Base-by-base conservation (phyloP, 2,888 invertebrate genomes). In the Xanthorhoe spadicearia region DNA sequence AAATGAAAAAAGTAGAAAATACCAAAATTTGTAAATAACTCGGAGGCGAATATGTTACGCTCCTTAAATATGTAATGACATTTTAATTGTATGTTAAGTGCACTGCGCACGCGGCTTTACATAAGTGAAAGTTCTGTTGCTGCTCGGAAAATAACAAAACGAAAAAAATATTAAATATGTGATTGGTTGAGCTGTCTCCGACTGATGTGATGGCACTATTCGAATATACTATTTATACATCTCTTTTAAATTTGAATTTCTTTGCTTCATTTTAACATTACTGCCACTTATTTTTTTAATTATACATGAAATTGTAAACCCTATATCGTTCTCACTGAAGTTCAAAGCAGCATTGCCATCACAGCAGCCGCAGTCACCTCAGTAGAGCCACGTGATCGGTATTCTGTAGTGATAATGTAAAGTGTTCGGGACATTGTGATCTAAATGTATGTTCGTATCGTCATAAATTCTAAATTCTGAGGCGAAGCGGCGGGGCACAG, bases 11-110 rank as follows among this genome's bases (percentile, higher is more conserved):
- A 18, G 18, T 67, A 67, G 66, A 67, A 69, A 69, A 71, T 52
- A 48, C 55, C 60, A 59, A 65, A 70, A 71, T 64, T 43, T 73
- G 72, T 73, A 73, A 68, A 73, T 73, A 73, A 50, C 60, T 58
- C 54, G 65, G 68, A 68, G 61, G 66, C 59, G 62, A 67, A 67
- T 66, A 63, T 61, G 66, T 65, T 65, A 63, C 61, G 61, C 66
- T 66, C 66, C 63, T 43, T 57, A 50, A 65, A 68, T 62, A 68
- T 63, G 61, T 70, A 60, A 59, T 58, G 59, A 56, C 62, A 60
- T 66, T 62, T 61, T 66, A 62, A 59, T 66, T 61, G 53, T 53
- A 66, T 51, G 52, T 23, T 56, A 19, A 59, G 52, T 62, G 68
- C 64, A 49, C 60, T 54, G 53, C 32, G 61, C 64, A 56, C 65